These are phyloP conservation scores for Hippoglossus stenolepis DNA, from an alignment of 2,113 vertebrate species.

Conservation along the genomic window DNA sequence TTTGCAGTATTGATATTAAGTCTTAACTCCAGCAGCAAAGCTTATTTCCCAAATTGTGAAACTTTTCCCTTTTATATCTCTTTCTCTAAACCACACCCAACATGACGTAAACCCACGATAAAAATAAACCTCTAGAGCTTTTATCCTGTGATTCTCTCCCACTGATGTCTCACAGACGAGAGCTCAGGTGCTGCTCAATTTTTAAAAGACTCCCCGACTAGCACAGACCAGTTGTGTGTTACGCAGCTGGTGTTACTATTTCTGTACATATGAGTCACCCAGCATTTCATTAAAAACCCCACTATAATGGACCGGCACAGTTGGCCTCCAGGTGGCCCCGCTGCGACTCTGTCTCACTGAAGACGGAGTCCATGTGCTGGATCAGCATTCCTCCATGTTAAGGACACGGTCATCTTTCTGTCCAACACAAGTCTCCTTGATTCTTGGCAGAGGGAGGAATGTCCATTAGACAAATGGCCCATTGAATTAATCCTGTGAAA, in stretches of 20 bases:
- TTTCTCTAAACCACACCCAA: neutral
- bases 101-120: neutral
- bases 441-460: conserved; percentile 49
- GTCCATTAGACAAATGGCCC: conserved; percentile 41
- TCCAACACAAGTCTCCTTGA: conserved; percentile 53
- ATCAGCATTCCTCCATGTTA: conserved; percentile 60
- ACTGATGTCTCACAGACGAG: neutral
- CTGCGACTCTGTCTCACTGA: conserved; percentile 16
- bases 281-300: conserved; percentile 45
- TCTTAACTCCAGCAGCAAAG: no score
- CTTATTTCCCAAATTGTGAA: no score
- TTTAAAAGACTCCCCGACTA: conserved; percentile 15
- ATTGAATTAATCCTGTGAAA: conserved; percentile 57
- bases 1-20: no score
- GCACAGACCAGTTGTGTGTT: conserved; percentile 14
- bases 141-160: neutral
- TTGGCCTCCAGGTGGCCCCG: neutral
- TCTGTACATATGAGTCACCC: conserved; percentile 40
- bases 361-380: conserved; percentile 38
- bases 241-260: conserved; percentile 52
- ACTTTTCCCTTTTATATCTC: neutral
- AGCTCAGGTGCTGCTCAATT: neutral
- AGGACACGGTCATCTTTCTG: conserved; percentile 20
- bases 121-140: neutral
- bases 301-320: conserved; percentile 18